These are phyloP conservation scores for Atractosteus spatula DNA, from an alignment of 2,113 vertebrate genomes.

Conservation along the genomic window DNA sequence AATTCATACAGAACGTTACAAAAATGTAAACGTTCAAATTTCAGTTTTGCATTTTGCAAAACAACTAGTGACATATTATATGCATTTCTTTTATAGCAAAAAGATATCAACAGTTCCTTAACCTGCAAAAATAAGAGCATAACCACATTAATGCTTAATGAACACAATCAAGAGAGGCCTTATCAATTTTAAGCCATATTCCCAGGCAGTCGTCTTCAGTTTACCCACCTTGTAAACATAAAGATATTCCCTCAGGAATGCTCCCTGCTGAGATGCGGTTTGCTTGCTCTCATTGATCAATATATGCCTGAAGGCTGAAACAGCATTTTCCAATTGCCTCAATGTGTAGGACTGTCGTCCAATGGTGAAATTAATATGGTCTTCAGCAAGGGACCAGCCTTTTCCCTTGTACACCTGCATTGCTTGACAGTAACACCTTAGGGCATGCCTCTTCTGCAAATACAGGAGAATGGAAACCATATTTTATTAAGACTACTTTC, in stretches of 20 bases:
- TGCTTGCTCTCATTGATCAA: conserved; percentile 93
- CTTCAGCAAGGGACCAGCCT: conserved; percentile 94
- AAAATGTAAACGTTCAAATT: no score
- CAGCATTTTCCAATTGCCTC: conserved; percentile 82
- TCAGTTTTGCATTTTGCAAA: no score
- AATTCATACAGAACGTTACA: no score
- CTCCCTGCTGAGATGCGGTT: conserved; percentile 85
- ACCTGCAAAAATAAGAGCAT: no score
- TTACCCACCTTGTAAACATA: conserved; percentile 87
- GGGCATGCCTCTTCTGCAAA: conserved; percentile 84
- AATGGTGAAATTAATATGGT: conserved; percentile 98
- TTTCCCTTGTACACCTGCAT: conserved; percentile 97
- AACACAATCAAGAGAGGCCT: no score
- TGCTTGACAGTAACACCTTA: conserved; percentile 95
- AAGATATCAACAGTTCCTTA: no score
- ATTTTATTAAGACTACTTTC: no score
- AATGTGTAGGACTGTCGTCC: conserved; percentile 93
- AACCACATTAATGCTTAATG: no score
- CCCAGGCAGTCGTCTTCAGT: not conserved
- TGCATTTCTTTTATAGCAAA: no score
- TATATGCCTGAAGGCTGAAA: conserved; percentile 89
- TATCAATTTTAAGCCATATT: no score
- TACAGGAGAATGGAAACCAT: no score
- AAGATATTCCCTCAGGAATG: conserved; percentile 94
- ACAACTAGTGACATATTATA: no score